These are phyloP conservation scores for Podilymbus podiceps DNA, from an alignment of 2,113 vertebrate species.

Conservation along the genomic window DNA sequence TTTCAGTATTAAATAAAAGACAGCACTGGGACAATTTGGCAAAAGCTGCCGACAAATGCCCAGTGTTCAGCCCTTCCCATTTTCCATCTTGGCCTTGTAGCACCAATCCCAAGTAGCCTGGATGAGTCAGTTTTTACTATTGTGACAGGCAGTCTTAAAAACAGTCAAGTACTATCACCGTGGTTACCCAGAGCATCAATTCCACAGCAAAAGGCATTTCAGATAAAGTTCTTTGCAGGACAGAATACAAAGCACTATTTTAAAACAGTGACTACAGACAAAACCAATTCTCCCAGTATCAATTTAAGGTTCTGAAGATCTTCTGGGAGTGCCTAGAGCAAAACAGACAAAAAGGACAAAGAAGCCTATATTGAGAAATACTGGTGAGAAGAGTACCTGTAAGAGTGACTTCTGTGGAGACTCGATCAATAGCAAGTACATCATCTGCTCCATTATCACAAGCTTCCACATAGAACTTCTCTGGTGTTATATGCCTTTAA, in stretches of 20 bases:
- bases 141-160: neutral
- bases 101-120: neutral
- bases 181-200: neutral
- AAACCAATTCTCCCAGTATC: neutral
- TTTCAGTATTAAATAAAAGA: neutral
- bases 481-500: conserved; percentile 86
- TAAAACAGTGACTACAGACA: neutral
- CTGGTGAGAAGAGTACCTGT: conserved; percentile 74
- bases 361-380: neutral
- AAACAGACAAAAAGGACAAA: neutral
- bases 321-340: neutral
- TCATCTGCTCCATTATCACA: conserved; percentile 86
- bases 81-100: neutral
- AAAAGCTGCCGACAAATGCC: neutral
- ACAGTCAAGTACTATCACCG: neutral
- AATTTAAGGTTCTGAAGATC: neutral
- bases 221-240: neutral
- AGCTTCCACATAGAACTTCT: conserved; percentile 92
- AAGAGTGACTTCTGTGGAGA: conserved; percentile 91
- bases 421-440: conserved; percentile 90
- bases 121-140: neutral
- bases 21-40: neutral
- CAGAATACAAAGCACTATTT: neutral
- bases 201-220: neutral
- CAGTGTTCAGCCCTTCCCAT: neutral